These are phyloP conservation scores for Actinernus sp. DNA, from an alignment of 92 coral and sea anemone species.

Conservation along the genomic window DNA sequence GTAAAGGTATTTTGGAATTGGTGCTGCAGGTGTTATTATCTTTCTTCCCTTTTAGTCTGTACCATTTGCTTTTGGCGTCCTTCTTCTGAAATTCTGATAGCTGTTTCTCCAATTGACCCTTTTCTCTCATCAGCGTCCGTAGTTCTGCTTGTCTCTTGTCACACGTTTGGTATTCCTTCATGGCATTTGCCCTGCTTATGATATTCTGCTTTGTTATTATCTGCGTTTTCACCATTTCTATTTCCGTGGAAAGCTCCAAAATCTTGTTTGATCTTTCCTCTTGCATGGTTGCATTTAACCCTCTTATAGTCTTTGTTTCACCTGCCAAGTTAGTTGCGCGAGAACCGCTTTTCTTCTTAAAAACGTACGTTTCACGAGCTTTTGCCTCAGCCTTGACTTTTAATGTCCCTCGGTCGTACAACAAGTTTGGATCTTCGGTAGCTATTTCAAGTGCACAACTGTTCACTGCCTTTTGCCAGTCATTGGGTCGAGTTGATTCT, in stretches of 20 bases:
- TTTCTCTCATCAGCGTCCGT: constrained; percentile 23
- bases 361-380: constrained; percentile 50
- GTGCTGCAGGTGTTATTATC: no score
- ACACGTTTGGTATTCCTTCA: constrained; percentile 38
- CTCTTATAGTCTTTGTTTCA: constrained; percentile 22
- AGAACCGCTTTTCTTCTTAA: constrained; percentile 52
- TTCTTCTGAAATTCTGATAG: constrained; percentile 33
- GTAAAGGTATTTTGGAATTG: no score
- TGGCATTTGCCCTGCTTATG: constrained; percentile 15
- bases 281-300: constrained; percentile 23
- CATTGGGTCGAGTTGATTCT: no score
- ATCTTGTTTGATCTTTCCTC: constrained; percentile 45
- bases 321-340: constrained; percentile 24
- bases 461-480: constrained; percentile 67
- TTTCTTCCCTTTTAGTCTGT: no score
- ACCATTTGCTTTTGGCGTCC: constrained; percentile 53
- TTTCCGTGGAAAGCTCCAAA: constrained; percentile 36
- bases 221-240: constrained; percentile 42
- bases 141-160: constrained; percentile 39
- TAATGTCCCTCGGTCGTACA: constrained; percentile 41
- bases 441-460: constrained; percentile 28
- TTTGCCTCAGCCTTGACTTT: constrained; percentile 47
- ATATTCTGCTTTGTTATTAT: constrained; percentile 43
- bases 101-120: no score
- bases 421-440: constrained; percentile 36